Base-by-base conservation (phyloP, 2,113 vertebrate genomes). In the Strix aluco region DNA sequence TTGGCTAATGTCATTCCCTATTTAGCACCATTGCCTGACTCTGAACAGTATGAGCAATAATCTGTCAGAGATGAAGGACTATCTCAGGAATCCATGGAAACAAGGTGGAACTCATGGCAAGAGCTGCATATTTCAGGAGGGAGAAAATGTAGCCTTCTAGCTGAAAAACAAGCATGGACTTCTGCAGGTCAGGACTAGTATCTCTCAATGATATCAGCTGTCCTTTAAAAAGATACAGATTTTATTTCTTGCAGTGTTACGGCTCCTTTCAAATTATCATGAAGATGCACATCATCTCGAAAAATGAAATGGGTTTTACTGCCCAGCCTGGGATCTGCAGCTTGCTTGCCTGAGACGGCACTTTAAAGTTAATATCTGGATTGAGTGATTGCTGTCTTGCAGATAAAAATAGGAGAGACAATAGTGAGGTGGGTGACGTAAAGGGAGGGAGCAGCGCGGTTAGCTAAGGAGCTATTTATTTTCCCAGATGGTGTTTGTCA, bases 401-500 rank as follows among this genome's bases (percentile, higher is more conserved):
- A 85, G 91, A 88, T 88, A 96, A 96, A 97, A 97, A 97, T 94
- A 96, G 95, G 42, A 90, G 84, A 91, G 81, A 96, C 91, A 95
- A 95, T 95, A 90, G 92, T 78, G 95, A 96, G 95, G 95, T 93
- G 89, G 91, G 91, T 95, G 96, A 96, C 2, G 13, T 95, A 95
- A 94, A 85, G 84, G 84, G 78, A 91, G 81, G 71, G 84, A 95
- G 81, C 91, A 93, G 89, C 6, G 23, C 18, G 5, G 92, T 91
- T 95, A 96, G 91, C 86, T 92, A 78, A 95, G 74, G 86, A 95
- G 94, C 86, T 97, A 91, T 96, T 97, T 91, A 95, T 95, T 97
- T 97, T 96, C 89, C 95, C 97, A 97, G 95, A 96, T 97, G 97
- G 97, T 97, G 95, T 96, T 96, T 92, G 95, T 97, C 95, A 97